These are phyloP conservation scores for Nomada hirtipes DNA, from an alignment of 2,888 invertebrate genomes.

Conservation along the genomic window DNA sequence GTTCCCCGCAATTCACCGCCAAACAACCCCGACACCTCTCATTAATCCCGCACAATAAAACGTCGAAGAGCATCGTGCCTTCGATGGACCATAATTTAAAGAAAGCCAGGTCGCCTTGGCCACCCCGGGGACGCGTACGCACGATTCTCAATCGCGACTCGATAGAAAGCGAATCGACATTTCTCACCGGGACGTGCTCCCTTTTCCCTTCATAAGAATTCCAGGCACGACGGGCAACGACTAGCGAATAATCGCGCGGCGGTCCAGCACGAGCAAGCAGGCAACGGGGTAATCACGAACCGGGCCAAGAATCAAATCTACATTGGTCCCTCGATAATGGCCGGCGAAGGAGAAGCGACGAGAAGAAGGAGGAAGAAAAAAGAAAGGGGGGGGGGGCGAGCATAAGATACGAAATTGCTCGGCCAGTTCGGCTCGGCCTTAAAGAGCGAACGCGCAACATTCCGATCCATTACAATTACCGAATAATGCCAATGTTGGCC, in stretches of 20 bases:
- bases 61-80: not conserved
- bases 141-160: not conserved
- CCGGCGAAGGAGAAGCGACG: slow-evolving; percentile 22
- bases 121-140: not conserved
- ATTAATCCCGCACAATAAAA: slow-evolving; percentile 22
- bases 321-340: slow-evolving; percentile 60
- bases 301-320: slow-evolving; percentile 52
- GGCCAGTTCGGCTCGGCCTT: slow-evolving; percentile 30
- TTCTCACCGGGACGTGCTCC: slow-evolving; percentile 20
- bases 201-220: slow-evolving; percentile 39
- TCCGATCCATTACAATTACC: slow-evolving; percentile 83
- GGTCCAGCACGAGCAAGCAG: slow-evolving; percentile 24
- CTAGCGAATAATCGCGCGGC: slow-evolving; percentile 28
- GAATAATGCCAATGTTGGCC: slow-evolving; percentile 82
- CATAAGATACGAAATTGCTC: slow-evolving; percentile 55
- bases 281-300: slow-evolving; percentile 47
- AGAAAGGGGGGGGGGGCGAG: not conserved
- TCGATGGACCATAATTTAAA: slow-evolving; percentile 43
- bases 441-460: slow-evolving; percentile 78
- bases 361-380: not conserved
- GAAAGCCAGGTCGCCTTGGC: not conserved
- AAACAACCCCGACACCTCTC: slow-evolving; percentile 15
- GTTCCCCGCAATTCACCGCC: slow-evolving; percentile 11
- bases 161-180: slow-evolving; percentile 22
- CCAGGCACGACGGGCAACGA: slow-evolving; percentile 43